Percentiles rank a stretch among this genome's conserved stretches.
These are phyloP conservation scores for Oryzias melastigma DNA, from an alignment of 2,113 vertebrate genomes.

Conservation along the genomic window DNA sequence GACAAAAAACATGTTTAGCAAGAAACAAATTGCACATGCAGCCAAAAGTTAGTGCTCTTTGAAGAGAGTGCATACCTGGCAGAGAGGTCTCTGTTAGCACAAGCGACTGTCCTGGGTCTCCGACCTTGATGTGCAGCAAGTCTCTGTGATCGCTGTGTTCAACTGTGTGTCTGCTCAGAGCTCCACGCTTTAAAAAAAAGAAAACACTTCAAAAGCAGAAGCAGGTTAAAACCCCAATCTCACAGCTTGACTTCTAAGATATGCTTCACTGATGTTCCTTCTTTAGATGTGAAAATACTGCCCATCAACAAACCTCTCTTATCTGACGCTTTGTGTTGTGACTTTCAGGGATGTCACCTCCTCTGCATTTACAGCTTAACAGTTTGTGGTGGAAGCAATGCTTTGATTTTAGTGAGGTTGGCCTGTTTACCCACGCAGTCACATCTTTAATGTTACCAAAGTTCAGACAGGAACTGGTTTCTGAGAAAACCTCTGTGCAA, in stretches of 20 bases:
- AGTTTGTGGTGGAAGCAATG: background rate
- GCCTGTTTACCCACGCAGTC: too few relatives aligned
- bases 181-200: background rate
- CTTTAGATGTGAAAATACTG: conserved; percentile 17
- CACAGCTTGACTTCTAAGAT: background rate
- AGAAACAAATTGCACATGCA: too few relatives aligned
- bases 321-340: conserved; percentile 15
- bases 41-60: too few relatives aligned
- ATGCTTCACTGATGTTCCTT: conserved; percentile 12
- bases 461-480: too few relatives aligned
- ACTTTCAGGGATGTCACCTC: background rate
- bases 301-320: background rate
- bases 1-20: too few relatives aligned
- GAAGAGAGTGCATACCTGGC: too few relatives aligned
- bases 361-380: background rate
- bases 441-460: too few relatives aligned
- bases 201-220: conserved; percentile 1
- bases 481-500: too few relatives aligned
- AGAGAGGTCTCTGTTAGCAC: too few relatives aligned
- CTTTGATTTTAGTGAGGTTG: background rate
- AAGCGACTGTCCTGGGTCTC: too few relatives aligned
- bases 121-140: too few relatives aligned
- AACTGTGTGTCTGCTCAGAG: background rate
- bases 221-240: conserved; percentile 9
- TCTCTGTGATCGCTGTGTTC: too few relatives aligned